These are phyloP conservation scores for Neelides sp. DNA, from an alignment of 1,140 invertebrate species.

Conservation along the genomic window DNA sequence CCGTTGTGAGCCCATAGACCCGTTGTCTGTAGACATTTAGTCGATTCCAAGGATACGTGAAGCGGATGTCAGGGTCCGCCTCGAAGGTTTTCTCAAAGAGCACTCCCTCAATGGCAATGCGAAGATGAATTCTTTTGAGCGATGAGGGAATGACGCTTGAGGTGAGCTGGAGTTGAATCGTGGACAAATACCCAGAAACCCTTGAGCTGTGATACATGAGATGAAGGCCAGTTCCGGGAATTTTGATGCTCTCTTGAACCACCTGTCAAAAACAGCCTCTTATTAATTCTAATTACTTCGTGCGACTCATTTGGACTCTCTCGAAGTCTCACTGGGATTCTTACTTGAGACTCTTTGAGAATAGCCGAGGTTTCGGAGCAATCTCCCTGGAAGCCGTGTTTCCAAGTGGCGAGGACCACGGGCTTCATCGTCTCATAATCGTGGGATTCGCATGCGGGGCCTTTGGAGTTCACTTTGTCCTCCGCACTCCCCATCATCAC, in stretches of 20 bases:
- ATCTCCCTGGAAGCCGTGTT: conserved; percentile 87
- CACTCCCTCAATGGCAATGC: conserved; percentile 87
- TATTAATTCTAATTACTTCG: background rate
- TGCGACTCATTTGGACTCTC: background rate
- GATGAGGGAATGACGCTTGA: conserved; percentile 67
- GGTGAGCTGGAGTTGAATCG: conserved; percentile 84
- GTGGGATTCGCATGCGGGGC: conserved; percentile 71
- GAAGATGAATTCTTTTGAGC: conserved; percentile 69
- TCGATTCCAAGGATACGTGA: conserved; percentile 91
- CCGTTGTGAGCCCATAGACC: conserved; percentile 80
- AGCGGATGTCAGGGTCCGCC: conserved; percentile 88
- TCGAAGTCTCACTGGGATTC: background rate
- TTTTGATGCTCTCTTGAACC: conserved; percentile 81
- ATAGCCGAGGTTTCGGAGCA: conserved; percentile 83
- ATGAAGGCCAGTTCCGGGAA: conserved; percentile 83
- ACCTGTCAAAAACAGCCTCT: conserved; percentile 47
- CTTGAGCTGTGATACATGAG: conserved; percentile 89
- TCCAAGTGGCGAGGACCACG: conserved; percentile 87
- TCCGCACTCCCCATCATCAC: conserved; percentile 64
- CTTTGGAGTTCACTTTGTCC: conserved; percentile 47
- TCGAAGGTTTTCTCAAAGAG: conserved; percentile 86
- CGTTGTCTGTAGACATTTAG: conserved; percentile 90
- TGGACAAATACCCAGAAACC: conserved; percentile 81
- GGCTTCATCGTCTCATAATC: conserved; percentile 90
- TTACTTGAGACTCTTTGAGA: conserved; percentile 79